Evolutionary conservation across 2,888 invertebrate genomes (phyloP).

Genomic region (Parochlus steinenii): DNA sequence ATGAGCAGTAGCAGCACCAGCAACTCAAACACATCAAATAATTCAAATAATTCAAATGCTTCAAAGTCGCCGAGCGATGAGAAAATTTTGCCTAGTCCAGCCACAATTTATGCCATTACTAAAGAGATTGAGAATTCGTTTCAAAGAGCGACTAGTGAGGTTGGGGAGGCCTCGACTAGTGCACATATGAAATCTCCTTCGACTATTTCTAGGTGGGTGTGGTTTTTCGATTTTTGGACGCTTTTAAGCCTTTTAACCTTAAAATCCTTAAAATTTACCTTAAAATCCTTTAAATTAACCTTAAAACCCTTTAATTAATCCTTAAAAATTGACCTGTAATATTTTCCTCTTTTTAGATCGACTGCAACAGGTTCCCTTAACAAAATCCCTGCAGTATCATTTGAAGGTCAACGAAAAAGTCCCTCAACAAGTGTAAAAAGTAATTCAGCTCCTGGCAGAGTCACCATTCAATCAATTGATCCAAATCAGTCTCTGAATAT

Average conservation of each 20-base stretch:
- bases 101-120: conserved; percentile 61
- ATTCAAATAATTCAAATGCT: conserved; percentile 21
- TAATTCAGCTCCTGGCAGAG: conserved; percentile 31
- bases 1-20: conserved; percentile 1
- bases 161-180: conserved; percentile 24
- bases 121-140: conserved; percentile 66
- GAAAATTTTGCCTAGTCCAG: conserved; percentile 54
- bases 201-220: conserved; percentile 1
- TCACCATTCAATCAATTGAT: conserved; percentile 31
- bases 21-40: conserved; percentile 21
- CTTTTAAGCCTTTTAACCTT: too few species aligned
- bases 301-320: too few species aligned
- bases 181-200: conserved; percentile 14
- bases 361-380: conserved; percentile 8
- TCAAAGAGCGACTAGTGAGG: conserved; percentile 37
- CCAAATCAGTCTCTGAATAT: conserved; percentile 30
- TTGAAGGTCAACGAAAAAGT: conserved; percentile 23
- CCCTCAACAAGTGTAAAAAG: conserved; percentile 31
- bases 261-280: too few species aligned
- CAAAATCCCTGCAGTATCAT: conserved; percentile 6
- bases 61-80: not conserved
- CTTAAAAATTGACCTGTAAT: too few species aligned
- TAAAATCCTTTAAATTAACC: too few species aligned
- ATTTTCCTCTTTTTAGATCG: too few species aligned
- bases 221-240: too few species aligned